Base-by-base conservation (phyloP, 1,140 invertebrate species). In the Globodera ellingtonae region DNA sequence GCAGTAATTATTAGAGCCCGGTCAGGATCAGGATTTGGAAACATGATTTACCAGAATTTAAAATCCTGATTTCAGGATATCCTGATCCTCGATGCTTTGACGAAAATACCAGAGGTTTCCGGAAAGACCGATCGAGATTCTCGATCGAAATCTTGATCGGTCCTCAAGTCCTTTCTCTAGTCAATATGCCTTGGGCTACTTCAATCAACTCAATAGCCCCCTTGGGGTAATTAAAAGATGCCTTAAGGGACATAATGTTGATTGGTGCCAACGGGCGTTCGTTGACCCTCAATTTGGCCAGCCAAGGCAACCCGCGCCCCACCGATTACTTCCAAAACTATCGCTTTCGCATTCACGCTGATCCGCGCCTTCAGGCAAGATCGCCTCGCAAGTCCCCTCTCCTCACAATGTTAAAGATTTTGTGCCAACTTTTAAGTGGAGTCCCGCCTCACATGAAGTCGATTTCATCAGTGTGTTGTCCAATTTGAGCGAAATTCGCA, bases 401-500 rank as follows among this genome's bases (percentile, higher is more conserved):
- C 59, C 13, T 21, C 59, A 65, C 2, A 72, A 72, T 72, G 13
- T 72, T 35, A 2, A 35, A 35, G 35, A 35, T 35, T 35, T 35
- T 35, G 35, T 35, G 35, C 2, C 1, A 35, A 35, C 35, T 35
- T 21, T 59, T 52, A 47, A 80, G n/a, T 99, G 97, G 97, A 93
- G 94, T 81, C 97, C 97, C 0, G 92, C 93, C 7, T 91, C 97
- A 0, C 93, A 93, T 9, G 92, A 95, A 0, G 91, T 93, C 71
- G 94, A 95, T 56, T 98, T 97, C 86, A 94, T 98, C 88, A 94
- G 94, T 0, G 92, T 98, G 56, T 90, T 99, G 1, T 93, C 95
- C 8, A 97, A 98, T 90, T 86, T 99, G 44, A 98, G 95, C 0
- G 93, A 94, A 0, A 94, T 99, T 71, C 96, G 95, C 91, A 96